These are phyloP conservation scores for Hydrolagus colliei DNA, from an alignment of 2,797 vertebrate genomes.

Conservation along the genomic window DNA sequence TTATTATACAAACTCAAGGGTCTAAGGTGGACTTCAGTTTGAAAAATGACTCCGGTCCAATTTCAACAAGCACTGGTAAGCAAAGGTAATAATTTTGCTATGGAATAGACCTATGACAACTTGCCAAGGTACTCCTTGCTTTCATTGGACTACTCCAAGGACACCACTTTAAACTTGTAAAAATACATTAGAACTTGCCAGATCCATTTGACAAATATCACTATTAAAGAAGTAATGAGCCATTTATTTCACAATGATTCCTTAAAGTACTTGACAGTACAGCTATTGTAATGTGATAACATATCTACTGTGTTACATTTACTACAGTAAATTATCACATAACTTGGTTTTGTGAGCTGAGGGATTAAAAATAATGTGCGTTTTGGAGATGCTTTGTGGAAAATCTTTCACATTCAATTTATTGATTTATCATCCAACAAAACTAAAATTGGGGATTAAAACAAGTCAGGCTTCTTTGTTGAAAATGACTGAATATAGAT, in stretches of 20 bases:
- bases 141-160: neutral
- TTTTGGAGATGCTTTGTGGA: neutral
- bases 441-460: neutral
- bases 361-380: neutral
- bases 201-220: constrained; percentile 2
- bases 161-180: neutral
- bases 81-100: neutral
- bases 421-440: neutral
- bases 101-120: too few species aligned
- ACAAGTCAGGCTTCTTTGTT: neutral
- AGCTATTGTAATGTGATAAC: constrained; percentile 10
- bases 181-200: constrained; percentile 13
- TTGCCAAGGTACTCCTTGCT: neutral
- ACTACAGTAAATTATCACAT: constrained; percentile 4
- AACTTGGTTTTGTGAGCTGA: neutral
- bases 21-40: too few species aligned
- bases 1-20: too few species aligned
- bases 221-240: constrained; percentile 12
- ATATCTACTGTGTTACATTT: neutral
- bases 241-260: constrained; percentile 26
- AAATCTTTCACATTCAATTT: neutral
- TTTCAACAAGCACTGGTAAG: too few species aligned
- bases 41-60: too few species aligned
- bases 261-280: neutral
- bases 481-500: neutral